Evolutionary conservation across 1,140 invertebrate genomes (phyloP).

Genomic region (Saxidomus purpurata): DNA sequence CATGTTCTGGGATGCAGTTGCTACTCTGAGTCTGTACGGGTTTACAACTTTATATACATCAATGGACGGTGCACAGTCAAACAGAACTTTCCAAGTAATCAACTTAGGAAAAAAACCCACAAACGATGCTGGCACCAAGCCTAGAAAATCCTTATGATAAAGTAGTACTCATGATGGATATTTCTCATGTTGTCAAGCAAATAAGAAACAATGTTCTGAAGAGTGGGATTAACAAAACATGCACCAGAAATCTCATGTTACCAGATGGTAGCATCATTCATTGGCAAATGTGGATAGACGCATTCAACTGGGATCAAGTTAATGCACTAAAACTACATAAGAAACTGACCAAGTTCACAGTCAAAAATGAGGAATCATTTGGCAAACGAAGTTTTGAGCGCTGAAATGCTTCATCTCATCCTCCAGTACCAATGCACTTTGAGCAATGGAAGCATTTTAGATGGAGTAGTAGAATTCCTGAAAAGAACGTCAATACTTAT

Average conservation of each 20-base stretch:
- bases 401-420: slow-evolving; percentile 35
- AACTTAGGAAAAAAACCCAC: background rate
- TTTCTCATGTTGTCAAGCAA: slow-evolving; percentile 61
- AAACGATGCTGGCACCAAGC: slow-evolving; percentile 28
- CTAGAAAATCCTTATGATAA: background rate
- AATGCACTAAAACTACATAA: slow-evolving; percentile 28
- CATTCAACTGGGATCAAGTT: slow-evolving; percentile 17
- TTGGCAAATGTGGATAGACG: slow-evolving; percentile 30
- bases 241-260: slow-evolving; percentile 13
- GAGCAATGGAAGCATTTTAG: background rate
- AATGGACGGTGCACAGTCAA: slow-evolving; percentile 65
- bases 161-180: slow-evolving; percentile 68
- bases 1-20: slow-evolving; percentile 56
- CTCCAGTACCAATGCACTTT: slow-evolving; percentile 11
- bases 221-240: background rate
- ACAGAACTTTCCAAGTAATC: slow-evolving; percentile 55
- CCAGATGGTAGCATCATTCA: background rate
- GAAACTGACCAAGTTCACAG: slow-evolving; percentile 2
- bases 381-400: background rate
- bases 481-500: slow-evolving; percentile 5
- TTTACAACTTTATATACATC: slow-evolving; percentile 38
- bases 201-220: slow-evolving; percentile 61
- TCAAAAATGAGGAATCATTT: slow-evolving; percentile 26
- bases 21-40: slow-evolving; percentile 34
- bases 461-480: slow-evolving; percentile 24